Base-by-base conservation (phyloP, 2,888 invertebrate genomes). In the Scaptomyza cyrtandrae region DNA sequence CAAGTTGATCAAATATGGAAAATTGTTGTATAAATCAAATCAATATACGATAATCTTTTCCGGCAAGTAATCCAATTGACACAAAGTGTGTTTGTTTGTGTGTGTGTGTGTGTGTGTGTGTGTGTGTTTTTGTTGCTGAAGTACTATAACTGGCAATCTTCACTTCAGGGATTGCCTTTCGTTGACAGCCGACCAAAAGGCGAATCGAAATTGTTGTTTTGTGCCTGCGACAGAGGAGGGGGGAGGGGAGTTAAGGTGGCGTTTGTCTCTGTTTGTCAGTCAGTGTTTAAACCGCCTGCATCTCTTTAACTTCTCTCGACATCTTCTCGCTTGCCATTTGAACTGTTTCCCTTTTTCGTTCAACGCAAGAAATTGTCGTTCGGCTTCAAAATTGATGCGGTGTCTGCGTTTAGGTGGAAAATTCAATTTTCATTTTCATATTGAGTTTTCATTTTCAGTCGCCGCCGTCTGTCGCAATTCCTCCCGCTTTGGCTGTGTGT, bases 321-420 rank as follows among this genome's bases (percentile, higher is more conserved):
- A 29, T 33, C 14, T 14, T n/a, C 71, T 70, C 83, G 86, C 56
- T 72, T 73, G 72, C 52, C 77, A 59, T 71, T 54, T 59, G 78
- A 27, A 44, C 27, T 27, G 55, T 44, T 62, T 44, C 57, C 65
- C 67, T 62, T 71, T 0, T 39, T 39, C 72, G 85, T 85, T 76
- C 80, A 87, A 86, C 80, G 85, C 86, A 88, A 86, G 87, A 89
- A 91, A 86, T 90, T 90, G 89, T 80, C 89, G 80, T 82, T 86
- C 86, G 88, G 82, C 88, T 83, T 77, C 74, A 88, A 76, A 90
- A 89, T 90, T 83, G 90, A 90, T 90, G 89, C 83, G 89, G 83
- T 90, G 89, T 86, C 79, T 90, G 86, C 80, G 82, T 80, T 90
- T 90, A 79, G 87, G 80, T 85, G 75, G 84, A 90, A 89, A 90